Percentiles rank a stretch among this genome's conserved stretches.
Evolutionary conservation across 2,797 vertebrate species (phyloP).

Genomic region (Coranthus polyacanthus): DNA sequence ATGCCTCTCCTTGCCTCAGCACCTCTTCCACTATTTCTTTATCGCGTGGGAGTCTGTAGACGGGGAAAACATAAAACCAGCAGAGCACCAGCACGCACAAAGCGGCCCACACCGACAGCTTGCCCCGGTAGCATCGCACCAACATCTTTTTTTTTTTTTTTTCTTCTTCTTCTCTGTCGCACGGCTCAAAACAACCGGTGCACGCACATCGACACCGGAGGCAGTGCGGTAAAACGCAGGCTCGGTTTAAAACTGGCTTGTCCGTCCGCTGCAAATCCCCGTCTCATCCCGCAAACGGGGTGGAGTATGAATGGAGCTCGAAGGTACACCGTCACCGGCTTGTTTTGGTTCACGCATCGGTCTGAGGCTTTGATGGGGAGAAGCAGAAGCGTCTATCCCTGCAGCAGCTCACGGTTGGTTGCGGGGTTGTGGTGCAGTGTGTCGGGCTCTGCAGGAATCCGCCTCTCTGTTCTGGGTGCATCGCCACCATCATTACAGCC

Average conservation of each 20-base stretch:
- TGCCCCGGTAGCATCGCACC: slow-evolving; percentile 89
- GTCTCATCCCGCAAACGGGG: slow-evolving; percentile 43
- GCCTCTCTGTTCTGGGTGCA: slow-evolving; percentile 39
- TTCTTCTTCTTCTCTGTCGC: neutral
- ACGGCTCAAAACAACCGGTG: slow-evolving; percentile 21
- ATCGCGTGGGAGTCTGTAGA: slow-evolving; percentile 89
- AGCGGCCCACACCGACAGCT: slow-evolving; percentile 90
- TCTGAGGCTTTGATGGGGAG: neutral
- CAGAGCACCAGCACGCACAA: slow-evolving; percentile 92
- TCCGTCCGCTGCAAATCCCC: slow-evolving; percentile 3
- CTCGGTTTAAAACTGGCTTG: slow-evolving; percentile 28
- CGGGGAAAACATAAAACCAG: slow-evolving; percentile 94
- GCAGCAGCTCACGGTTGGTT: slow-evolving; percentile 28
- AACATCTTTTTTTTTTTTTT: slow-evolving; percentile 69
- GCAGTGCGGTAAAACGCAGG: slow-evolving; percentile 14
- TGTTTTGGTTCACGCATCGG: slow-evolving; percentile 34
- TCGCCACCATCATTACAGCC: slow-evolving; percentile 50
- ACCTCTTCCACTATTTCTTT: slow-evolving; percentile 93
- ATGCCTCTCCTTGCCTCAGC: slow-evolving; percentile 87
- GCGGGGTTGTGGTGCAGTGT: slow-evolving; percentile 41
- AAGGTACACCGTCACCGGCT: slow-evolving; percentile 14
- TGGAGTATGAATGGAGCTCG: slow-evolving; percentile 22
- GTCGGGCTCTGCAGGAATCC: slow-evolving; percentile 61
- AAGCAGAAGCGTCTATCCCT: slow-evolving; percentile 6
- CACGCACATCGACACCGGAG: slow-evolving; percentile 4